Conservation (phyloP, 2,888 invertebrate genomes). For the Steromphala cineraria region DNA sequence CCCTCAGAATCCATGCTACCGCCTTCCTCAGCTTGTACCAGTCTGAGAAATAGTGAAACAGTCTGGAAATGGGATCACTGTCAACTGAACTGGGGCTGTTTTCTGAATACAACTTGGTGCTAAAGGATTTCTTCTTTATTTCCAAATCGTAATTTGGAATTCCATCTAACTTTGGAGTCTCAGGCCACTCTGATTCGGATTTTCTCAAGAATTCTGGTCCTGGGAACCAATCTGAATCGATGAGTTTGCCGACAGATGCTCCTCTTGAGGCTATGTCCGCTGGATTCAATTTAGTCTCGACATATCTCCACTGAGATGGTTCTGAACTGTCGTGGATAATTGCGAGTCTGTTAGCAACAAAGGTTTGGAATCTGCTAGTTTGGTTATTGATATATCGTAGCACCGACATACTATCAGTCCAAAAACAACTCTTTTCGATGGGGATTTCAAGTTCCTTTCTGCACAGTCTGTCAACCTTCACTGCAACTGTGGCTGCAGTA, state of each 20-base stretch:
- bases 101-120: not conserved
- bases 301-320: not conserved
- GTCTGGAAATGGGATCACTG: not conserved
- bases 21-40: not conserved
- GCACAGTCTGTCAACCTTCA: not conserved
- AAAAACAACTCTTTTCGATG: not conserved
- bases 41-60: not conserved
- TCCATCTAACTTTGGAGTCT: not conserved
- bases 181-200: not conserved
- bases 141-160: not conserved
- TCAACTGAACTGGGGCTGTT: no score
- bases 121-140: not conserved
- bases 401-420: slow-evolving; percentile 18
- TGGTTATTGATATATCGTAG: no score
- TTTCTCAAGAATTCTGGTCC: not conserved
- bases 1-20: not conserved
- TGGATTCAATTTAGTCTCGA: not conserved
- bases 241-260: not conserved
- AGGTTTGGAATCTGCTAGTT: not conserved
- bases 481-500: no score
- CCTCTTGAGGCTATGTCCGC: not conserved
- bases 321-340: not conserved
- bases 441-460: not conserved
- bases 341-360: slow-evolving; percentile 4
- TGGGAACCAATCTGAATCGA: not conserved